phyloP scores from a whole-genome alignment of 2,888 invertebrate genomes.

The Pantelozetes paolii region DNA sequence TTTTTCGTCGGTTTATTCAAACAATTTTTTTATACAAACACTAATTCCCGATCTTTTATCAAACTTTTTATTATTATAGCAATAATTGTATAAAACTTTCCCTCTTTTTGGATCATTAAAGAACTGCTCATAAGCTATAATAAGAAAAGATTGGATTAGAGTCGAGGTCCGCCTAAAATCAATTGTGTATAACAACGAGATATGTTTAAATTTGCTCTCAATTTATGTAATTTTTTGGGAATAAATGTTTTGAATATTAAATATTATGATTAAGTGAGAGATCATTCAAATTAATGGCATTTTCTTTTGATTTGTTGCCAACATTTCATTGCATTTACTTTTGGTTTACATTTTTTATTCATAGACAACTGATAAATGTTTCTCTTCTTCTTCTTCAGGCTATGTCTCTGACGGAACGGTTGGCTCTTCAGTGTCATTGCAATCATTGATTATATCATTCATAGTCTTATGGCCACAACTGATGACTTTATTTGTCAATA shows the following conservation, averaged over 20 bases:
- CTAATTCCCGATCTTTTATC: too few species aligned
- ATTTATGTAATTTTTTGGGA: too few species aligned
- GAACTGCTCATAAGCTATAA: not conserved
- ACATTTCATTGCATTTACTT: slow-evolving; percentile 13
- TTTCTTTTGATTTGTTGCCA: slow-evolving; percentile 22
- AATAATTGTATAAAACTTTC: too few species aligned
- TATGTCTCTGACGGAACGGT: not conserved
- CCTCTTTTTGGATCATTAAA: not conserved
- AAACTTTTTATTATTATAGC: too few species aligned
- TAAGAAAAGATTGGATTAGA: not conserved
- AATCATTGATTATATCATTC: slow-evolving; percentile 10
- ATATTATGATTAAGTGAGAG: not conserved
- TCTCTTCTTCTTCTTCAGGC: not conserved
- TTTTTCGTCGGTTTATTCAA: too few species aligned
- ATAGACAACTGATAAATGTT: not conserved
- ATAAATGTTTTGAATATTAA: not conserved
- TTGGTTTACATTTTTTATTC: not conserved
- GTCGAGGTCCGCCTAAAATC: not conserved
- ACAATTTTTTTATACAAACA: too few species aligned
- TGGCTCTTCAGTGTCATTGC: not conserved
- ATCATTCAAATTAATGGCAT: not conserved
- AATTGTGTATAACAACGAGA: not conserved
- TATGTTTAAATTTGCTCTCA: too few species aligned
- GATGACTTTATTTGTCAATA: not conserved
- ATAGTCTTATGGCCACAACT: not conserved